Evolutionary conservation across 2,113 vertebrate species (phyloP), one percentile per base, ranked within the genome.

Genomic region (Hypanus sabinus): DNA sequence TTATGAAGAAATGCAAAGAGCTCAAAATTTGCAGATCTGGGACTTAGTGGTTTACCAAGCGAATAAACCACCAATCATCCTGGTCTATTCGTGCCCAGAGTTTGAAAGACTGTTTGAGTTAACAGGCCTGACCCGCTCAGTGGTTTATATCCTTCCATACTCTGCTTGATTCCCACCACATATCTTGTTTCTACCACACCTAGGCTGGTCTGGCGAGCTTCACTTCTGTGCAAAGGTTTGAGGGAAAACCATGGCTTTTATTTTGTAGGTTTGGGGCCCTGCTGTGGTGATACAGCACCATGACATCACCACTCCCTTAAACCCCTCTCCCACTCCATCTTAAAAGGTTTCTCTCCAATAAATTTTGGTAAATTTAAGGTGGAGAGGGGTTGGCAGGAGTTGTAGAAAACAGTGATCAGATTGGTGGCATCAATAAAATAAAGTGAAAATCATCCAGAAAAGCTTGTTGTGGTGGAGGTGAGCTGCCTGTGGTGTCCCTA

Each of bases 31-130:
- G 57, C 60, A 90, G 30, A 90, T 33, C 85, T 90, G 85, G 57
- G 30, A 62, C 62, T 90, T 18, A 5, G 85, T 65, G 85, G 85
- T 90, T 90, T 90, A 90, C 85, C 85, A 65, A 90, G 16, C 20
- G 65, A 16, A 33, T 88, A n/a, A 90, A 90, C 85, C 85, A 33
- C 85, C 60, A n/a, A 90, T 90, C 27, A 68, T 20, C 62, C 11
- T 65, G 85, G 30, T 60, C 60, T 90, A 65, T 65, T n/a, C n/a
- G n/a, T 14, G 6, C 85, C n/a, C 85, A n/a, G 62, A 2, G 85
- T 18, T 10, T 87, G 83, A 60, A 12, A 55, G 85, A n/a, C 11
- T 33, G 14, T 60, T 6, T 88, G 60, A 18, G 5, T 20, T 65
- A 65, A 5, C 30, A 8, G 60, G 57, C 57, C 27, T 5, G 60